Evolutionary conservation across 1,140 invertebrate genomes (phyloP).

Genomic region (Oryctes rhinoceros): DNA sequence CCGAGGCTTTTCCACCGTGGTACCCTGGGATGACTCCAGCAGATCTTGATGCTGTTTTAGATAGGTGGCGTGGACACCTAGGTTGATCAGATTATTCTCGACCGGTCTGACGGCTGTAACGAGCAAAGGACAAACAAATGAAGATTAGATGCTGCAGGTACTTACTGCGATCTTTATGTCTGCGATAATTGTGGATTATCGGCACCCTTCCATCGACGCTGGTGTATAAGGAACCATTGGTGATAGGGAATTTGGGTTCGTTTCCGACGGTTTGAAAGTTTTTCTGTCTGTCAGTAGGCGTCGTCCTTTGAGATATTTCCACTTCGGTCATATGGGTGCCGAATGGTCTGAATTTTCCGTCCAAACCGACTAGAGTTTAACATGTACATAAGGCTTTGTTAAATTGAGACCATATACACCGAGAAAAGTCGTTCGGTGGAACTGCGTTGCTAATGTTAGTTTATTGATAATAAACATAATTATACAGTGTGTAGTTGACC

Average conservation of each 20-base stretch:
- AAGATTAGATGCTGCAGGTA: background rate
- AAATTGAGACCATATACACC: no score
- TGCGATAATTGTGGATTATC: slow-evolving; percentile 62
- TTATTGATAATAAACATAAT: no score
- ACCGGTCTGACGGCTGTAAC: background rate
- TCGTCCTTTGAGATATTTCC: background rate
- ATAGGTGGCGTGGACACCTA: slow-evolving; percentile 42
- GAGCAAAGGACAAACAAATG: no score
- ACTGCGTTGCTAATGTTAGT: no score
- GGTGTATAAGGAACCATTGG: slow-evolving; percentile 69
- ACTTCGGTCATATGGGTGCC: slow-evolving; percentile 47
- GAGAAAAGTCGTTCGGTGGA: no score
- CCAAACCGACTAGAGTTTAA: slow-evolving; percentile 63
- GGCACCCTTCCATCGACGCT: slow-evolving; percentile 62
- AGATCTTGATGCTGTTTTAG: slow-evolving; percentile 39
- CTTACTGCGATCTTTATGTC: slow-evolving; percentile 57
- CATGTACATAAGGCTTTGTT: no score
- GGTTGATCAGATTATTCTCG: slow-evolving; percentile 39
- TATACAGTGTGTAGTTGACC: no score
- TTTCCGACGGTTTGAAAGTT: slow-evolving; percentile 48
- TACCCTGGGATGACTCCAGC: background rate
- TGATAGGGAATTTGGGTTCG: slow-evolving; percentile 68
- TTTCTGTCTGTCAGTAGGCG: background rate
- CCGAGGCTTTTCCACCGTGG: background rate
- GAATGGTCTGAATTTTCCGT: slow-evolving; percentile 68